Conservation (phyloP, 2,797 vertebrate genomes). For the Oreortyx pictus region DNA sequence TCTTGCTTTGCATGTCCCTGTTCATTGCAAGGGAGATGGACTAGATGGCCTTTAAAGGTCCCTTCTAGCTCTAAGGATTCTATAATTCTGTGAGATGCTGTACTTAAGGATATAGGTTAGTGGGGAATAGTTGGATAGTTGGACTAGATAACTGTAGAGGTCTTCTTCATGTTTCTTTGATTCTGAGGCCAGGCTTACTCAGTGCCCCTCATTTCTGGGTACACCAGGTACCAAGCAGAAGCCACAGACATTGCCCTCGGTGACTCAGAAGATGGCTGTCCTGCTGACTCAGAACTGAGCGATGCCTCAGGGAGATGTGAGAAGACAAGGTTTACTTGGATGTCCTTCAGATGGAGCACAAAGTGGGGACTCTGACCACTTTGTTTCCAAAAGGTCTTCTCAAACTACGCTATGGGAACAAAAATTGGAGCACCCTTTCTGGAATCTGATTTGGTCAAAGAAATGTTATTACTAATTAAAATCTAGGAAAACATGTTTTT, state of each 20-base stretch:
- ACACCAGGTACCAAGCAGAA: background rate
- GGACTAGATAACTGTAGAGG: no score
- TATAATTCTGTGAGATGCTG: no score
- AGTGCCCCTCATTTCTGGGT: fast-evolving
- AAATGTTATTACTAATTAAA: background rate
- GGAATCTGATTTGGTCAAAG: background rate
- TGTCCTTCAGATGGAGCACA: background rate
- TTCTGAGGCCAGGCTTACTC: constrained; percentile 8
- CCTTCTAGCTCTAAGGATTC: no score
- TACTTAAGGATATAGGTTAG: no score
- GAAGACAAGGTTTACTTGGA: background rate
- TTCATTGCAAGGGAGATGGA: no score
- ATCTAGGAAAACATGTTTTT: background rate
- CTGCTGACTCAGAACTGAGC: background rate
- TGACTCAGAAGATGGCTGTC: constrained; percentile 36
- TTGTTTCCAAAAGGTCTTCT: background rate
- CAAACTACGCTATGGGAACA: background rate
- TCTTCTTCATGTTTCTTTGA: no score
- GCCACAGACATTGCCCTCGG: constrained; percentile 6
- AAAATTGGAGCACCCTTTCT: background rate
- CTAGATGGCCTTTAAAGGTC: no score
- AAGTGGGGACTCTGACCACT: background rate
- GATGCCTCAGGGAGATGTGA: fast-evolving
- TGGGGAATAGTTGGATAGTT: no score
- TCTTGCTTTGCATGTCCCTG: no score